These are phyloP conservation scores for Hoplostethus mediterraneus DNA, from an alignment of 2,797 vertebrate species.

Conservation along the genomic window DNA sequence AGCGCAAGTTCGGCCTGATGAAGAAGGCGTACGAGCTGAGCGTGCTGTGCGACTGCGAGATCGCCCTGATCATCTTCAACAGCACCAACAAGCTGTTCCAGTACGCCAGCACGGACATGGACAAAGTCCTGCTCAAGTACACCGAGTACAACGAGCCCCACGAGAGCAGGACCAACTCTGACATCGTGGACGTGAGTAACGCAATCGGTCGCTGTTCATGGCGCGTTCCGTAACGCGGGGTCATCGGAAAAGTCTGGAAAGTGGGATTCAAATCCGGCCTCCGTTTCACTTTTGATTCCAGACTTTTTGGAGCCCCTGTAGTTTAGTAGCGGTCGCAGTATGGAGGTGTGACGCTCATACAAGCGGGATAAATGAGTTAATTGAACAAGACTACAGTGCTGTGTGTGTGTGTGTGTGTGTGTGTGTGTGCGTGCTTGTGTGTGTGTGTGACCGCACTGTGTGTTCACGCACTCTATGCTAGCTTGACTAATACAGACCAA, in stretches of 20 bases:
- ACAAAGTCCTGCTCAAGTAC: slow-evolving; percentile 79
- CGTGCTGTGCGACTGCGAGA: slow-evolving; percentile 93
- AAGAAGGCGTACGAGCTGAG: slow-evolving; percentile 81
- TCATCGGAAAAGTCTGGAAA: no score
- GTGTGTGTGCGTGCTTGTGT: no score
- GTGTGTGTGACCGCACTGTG: no score
- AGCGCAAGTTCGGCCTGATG: slow-evolving; percentile 88
- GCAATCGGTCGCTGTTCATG: neutral
- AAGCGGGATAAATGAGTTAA: no score
- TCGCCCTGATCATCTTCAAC: slow-evolving; percentile 98
- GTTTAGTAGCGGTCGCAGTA: no score
- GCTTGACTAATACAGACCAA: neutral
- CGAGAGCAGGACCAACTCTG: slow-evolving; percentile 96
- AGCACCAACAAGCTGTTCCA: slow-evolving; percentile 99
- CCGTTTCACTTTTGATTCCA: no score
- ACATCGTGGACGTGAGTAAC: slow-evolving; percentile 93
- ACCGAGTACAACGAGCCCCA: slow-evolving; percentile 97
- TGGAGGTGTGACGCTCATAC: no score
- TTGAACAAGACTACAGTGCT: no score
- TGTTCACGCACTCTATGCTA: neutral
- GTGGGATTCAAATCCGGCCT: no score
- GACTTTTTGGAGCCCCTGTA: no score
- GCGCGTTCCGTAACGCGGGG: neutral
- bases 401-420: no score
- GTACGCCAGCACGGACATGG: slow-evolving; percentile 84